Conservation (phyloP, 2,113 vertebrate species). For the Helogale parvula region DNA sequence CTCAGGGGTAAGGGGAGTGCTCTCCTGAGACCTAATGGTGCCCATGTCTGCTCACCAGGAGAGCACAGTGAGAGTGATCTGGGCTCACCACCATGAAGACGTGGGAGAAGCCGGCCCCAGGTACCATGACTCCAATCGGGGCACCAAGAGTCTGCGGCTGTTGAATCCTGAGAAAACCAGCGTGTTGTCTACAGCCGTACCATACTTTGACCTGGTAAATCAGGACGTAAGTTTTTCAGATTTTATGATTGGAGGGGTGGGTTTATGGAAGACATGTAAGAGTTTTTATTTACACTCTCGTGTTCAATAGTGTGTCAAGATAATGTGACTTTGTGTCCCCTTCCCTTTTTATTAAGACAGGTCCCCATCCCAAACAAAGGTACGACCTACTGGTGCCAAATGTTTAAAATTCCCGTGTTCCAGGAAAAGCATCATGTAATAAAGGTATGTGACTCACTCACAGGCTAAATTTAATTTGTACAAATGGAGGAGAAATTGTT, state of each 20-base stretch:
- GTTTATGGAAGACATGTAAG: not conserved
- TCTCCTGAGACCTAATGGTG: not conserved
- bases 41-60: conserved; percentile 80
- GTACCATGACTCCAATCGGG: conserved; percentile 89
- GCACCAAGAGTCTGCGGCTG: conserved; percentile 90
- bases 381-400: conserved; percentile 94
- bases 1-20: not conserved
- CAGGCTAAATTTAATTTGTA: not conserved
- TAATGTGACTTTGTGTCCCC: conserved; percentile 63
- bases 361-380: conserved; percentile 91
- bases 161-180: conserved; percentile 87
- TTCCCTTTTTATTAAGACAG: conserved; percentile 90
- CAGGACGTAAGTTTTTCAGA: conserved; percentile 87
- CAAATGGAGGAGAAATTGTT: not conserved
- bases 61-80: conserved; percentile 92
- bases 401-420: conserved; percentile 91
- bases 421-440: conserved; percentile 91
- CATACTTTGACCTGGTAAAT: conserved; percentile 88
- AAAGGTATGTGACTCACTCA: conserved; percentile 85
- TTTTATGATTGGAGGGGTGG: not conserved
- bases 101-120: conserved; percentile 85
- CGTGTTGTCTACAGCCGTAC: conserved; percentile 72
- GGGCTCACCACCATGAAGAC: conserved; percentile 91
- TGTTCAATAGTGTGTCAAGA: not conserved
- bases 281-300: not conserved